Evolutionary conservation across 30 jellyfish, hydroid and myxozoan species (phyloP).

Genomic region (Aurelia sp.): DNA sequence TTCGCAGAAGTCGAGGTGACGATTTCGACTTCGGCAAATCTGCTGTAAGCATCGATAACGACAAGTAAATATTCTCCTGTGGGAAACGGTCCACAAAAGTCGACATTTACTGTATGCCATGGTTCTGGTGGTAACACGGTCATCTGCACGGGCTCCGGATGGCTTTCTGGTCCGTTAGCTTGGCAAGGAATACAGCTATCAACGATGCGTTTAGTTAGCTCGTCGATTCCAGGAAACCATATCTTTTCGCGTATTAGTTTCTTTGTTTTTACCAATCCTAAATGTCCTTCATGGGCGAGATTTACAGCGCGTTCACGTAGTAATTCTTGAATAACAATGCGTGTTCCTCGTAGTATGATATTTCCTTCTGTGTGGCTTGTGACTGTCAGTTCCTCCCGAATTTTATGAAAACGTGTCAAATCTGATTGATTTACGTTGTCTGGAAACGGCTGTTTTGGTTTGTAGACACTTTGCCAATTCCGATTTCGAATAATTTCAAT

Average conservation of each 20-base stretch:
- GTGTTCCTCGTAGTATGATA: conserved; percentile 9
- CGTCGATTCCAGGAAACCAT: neutral
- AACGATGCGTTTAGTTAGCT: conserved; percentile 7
- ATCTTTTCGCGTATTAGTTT: no score
- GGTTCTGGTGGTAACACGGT: conserved; percentile 33
- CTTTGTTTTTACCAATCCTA: no score
- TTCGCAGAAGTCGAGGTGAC: conserved; percentile 43
- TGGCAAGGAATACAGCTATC: conserved; percentile 52
- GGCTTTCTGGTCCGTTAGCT: conserved; percentile 18
- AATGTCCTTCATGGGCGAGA: no score
- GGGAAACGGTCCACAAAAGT: conserved; percentile 53
- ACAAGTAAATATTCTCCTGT: conserved; percentile 33
- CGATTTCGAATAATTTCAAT: neutral
- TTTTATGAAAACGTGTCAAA: conserved; percentile 18
- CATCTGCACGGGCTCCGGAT: conserved; percentile 19
- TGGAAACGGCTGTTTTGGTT: conserved; percentile 5
- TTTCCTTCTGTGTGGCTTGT: neutral
- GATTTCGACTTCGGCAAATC: conserved; percentile 13
- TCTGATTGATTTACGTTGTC: conserved; percentile 13
- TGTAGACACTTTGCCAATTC: conserved; percentile 6
- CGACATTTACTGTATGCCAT: conserved; percentile 52
- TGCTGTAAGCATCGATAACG: conserved; percentile 26
- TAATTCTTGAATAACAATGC: no score
- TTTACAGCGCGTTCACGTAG: no score
- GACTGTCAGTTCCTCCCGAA: conserved; percentile 37